Base-by-base conservation (phyloP, 1,140 invertebrate species). In the Bemisia tabaci region DNA sequence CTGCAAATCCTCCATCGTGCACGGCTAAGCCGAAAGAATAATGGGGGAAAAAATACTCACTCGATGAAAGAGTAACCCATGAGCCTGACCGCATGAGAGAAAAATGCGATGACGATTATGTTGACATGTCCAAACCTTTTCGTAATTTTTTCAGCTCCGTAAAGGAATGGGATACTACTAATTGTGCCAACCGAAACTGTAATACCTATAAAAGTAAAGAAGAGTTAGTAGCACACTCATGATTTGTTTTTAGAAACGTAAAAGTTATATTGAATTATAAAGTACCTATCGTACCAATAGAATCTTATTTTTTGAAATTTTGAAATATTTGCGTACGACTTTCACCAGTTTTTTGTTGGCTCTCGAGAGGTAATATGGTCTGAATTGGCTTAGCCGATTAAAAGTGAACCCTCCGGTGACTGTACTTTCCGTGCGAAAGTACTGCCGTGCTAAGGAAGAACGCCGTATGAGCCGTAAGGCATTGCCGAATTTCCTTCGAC, bases 41-140 rank as follows among this genome's bases (percentile, higher is more conserved):
- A n/a, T n/a, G n/a, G n/a, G n/a, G n/a, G n/a, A 48, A 17, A 48
- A 48, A 48, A 61, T 25, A 82, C 84, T 85, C 77, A 89, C 88
- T 86, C 82, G 66, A 94, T 88, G 71, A 90, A 86, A 0, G 91
- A 92, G 77, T 92, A 92, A 59, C 88, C 88, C 65, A 92, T 83
- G 39, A 91, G 82, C 65, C 87, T 79, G 22, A 86, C 82, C 59
- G 88, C 87, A 75, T 92, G 90, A 66, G 87, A 86, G 75, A 90
- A 86, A 76, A 92, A 90, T 27, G 89, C 88, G 48, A 89, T 79
- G 58, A 91, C 86, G 76, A 92, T 86, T 68, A 92, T 82, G 77
- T 89, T 90, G 64, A 90, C 86, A 74, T 91, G 86, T 0, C 90
- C 90, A 71, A 91, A 81, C 75, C 84, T 87, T 66, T 84, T 82